Conservation (phyloP, 2,888 invertebrate species). For the Loripinus fragilis region DNA sequence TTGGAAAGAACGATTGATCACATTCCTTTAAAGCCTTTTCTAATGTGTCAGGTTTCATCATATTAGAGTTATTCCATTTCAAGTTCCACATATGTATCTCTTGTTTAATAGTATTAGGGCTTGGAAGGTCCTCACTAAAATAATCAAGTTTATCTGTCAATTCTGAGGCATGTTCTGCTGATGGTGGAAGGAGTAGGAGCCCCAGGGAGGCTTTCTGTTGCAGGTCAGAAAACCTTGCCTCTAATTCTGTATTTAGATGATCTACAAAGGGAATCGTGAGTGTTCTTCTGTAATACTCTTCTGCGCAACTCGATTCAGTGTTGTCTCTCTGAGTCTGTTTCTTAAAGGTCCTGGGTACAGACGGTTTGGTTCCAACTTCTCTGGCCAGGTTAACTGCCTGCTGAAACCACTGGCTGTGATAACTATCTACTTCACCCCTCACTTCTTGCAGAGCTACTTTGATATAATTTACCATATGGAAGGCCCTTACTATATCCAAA, state of each 20-base stretch:
- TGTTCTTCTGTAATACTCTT: not conserved
- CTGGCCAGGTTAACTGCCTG: not conserved
- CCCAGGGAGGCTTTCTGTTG: not conserved
- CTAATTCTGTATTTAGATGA: not conserved
- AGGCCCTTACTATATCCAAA: not conserved
- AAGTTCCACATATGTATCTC: not conserved
- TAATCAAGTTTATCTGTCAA: not conserved
- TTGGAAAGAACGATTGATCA: not conserved
- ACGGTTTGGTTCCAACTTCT: not conserved
- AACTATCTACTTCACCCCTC: not conserved
- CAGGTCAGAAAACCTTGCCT: not conserved
- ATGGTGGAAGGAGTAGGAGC: not conserved
- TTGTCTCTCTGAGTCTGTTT: not conserved
- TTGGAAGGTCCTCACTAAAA: not conserved
- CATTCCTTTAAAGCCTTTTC: constrained; percentile 8
- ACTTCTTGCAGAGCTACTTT: not conserved
- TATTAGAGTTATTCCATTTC: not conserved
- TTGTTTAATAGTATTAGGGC: not conserved
- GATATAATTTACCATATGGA: not conserved
- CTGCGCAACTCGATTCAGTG: not conserved
- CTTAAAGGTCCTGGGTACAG: not conserved
- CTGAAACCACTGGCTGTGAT: not conserved
- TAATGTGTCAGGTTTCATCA: not conserved
- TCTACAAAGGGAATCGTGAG: not conserved
- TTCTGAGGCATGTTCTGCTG: not conserved